These are phyloP conservation scores for Pleuronectes platessa DNA, from an alignment of 2,113 vertebrate genomes.

Conservation along the genomic window DNA sequence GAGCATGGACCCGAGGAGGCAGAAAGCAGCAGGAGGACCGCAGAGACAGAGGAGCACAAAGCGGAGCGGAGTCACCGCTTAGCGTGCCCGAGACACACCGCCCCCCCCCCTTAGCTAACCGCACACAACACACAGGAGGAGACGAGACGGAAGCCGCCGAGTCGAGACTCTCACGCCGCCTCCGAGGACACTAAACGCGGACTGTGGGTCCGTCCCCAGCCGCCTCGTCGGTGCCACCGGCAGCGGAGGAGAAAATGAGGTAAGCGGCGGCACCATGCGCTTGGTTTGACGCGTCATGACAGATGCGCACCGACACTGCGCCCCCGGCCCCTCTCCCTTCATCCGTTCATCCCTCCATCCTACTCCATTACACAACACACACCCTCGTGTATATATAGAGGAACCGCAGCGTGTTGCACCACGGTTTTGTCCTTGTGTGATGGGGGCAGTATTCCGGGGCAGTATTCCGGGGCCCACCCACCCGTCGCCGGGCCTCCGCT, in stretches of 20 bases:
- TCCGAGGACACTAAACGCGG: slow-evolving; percentile 3
- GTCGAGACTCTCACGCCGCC: neutral
- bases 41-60: slow-evolving; percentile 76
- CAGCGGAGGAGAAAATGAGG: slow-evolving; percentile 81
- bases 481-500: slow-evolving; percentile 40
- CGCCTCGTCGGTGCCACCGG: slow-evolving; percentile 48
- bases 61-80: slow-evolving; percentile 45
- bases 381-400: neutral
- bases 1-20: slow-evolving; percentile 82
- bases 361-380: neutral
- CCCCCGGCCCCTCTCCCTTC: slow-evolving; percentile 16
- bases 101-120: neutral
- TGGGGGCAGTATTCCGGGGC: neutral
- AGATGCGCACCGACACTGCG: slow-evolving; percentile 54
- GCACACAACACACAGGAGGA: slow-evolving; percentile 16
- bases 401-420: neutral
- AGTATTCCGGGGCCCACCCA: slow-evolving; percentile 7
- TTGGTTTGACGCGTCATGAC: slow-evolving; percentile 73
- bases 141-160: slow-evolving; percentile 19
- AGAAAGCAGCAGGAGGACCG: slow-evolving; percentile 45
- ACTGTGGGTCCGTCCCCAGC: slow-evolving; percentile 14
- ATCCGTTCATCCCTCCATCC: too few relatives aligned
- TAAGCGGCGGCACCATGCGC: slow-evolving; percentile 75
- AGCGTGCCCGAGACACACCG: slow-evolving; percentile 56
- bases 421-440: neutral